phyloP scores from a whole-genome alignment of 2,888 invertebrate species.

The Metacarcinus magister region DNA sequence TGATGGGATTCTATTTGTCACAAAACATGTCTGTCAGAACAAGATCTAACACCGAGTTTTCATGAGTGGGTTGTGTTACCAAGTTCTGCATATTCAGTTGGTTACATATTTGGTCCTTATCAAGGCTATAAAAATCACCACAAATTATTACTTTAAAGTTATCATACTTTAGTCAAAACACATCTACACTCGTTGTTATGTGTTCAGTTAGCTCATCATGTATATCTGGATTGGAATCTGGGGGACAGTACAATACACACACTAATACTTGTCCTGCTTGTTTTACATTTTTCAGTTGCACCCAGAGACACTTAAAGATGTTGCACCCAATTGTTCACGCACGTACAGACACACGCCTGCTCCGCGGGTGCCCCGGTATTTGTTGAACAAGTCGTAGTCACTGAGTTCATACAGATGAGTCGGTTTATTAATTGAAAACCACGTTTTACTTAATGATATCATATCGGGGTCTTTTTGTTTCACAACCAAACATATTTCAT shows the following conservation, averaged over 20 bases:
- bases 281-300: slow-evolving; percentile 13
- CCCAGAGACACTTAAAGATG: neutral
- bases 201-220: too few species aligned
- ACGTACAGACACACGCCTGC: neutral
- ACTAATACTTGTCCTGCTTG: neutral
- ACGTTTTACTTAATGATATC: slow-evolving; percentile 3
- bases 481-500: neutral
- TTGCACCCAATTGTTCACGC: neutral
- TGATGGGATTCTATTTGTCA: too few species aligned
- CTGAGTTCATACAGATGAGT: neutral
- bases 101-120: too few species aligned
- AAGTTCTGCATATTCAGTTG: too few species aligned
- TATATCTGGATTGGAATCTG: too few species aligned
- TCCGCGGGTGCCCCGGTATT: slow-evolving; percentile 35
- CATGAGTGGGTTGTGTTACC: too few species aligned
- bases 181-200: too few species aligned
- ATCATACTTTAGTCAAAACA: too few species aligned
- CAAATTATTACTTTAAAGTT: too few species aligned
- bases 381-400: slow-evolving; percentile 36
- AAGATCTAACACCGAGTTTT: too few species aligned
- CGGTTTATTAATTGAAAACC: slow-evolving; percentile 29
- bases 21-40: neutral
- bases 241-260: neutral
- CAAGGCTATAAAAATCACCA: too few species aligned
- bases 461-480: neutral